Conservation (phyloP, 1,140 invertebrate genomes). For the Phenacoccus solenopsis region DNA sequence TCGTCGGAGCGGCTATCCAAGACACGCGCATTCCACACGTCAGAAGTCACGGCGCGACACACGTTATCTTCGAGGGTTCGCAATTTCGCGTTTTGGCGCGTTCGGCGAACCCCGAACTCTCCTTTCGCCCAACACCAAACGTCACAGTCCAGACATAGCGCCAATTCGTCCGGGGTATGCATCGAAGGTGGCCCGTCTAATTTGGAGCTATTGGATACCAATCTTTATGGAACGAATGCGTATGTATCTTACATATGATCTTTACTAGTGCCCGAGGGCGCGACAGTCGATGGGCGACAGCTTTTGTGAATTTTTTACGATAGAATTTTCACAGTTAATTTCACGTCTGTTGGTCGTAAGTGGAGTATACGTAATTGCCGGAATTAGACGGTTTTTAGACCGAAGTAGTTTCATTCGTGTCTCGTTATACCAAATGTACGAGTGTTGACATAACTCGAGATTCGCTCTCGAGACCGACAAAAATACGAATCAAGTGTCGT, state of each 20-base stretch:
- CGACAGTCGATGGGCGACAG: too few relatives aligned
- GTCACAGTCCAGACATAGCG: background rate
- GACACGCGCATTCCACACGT: background rate
- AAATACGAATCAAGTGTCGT: too few relatives aligned
- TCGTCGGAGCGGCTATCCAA: background rate
- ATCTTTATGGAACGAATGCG: background rate
- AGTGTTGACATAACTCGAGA: too few relatives aligned
- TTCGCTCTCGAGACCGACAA: too few relatives aligned
- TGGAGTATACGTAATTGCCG: too few relatives aligned
- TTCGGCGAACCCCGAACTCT: slow-evolving; percentile 9
- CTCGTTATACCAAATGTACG: too few relatives aligned
- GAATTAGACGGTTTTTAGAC: too few relatives aligned
- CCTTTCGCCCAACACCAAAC: background rate
- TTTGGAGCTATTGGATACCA: background rate
- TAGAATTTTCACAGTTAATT: too few relatives aligned
- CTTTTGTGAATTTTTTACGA: too few relatives aligned
- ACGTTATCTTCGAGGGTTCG: slow-evolving; percentile 10
- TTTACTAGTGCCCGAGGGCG: too few relatives aligned
- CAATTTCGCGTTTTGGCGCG: slow-evolving; percentile 13
- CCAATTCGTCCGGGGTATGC: background rate
- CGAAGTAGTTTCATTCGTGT: too few relatives aligned
- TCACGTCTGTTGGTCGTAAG: too few relatives aligned
- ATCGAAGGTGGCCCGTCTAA: background rate
- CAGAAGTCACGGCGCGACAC: slow-evolving; percentile 12
- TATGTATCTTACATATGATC: background rate